phyloP scores from a whole-genome alignment of 2,888 invertebrate species.

The Drosophila leonis region DNA sequence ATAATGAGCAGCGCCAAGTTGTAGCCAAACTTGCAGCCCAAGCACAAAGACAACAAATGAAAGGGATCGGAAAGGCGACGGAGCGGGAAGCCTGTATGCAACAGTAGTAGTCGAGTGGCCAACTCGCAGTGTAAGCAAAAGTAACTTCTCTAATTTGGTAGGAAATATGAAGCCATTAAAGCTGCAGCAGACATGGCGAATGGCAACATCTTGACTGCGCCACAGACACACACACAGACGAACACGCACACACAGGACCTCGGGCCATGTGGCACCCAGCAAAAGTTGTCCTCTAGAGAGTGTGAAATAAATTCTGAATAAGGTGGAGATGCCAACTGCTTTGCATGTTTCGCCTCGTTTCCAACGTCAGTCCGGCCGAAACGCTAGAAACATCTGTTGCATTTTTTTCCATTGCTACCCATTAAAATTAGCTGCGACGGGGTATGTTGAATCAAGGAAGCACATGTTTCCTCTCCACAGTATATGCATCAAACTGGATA shows the following conservation, averaged over 20 bases:
- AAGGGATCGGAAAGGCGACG: slow-evolving; percentile 15
- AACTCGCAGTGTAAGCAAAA: slow-evolving; percentile 69
- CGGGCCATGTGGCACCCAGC: slow-evolving; percentile 65
- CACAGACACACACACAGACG: slow-evolving; percentile 41
- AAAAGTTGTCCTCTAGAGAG: slow-evolving; percentile 73
- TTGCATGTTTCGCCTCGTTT: slow-evolving; percentile 60
- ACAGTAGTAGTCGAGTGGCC: slow-evolving; percentile 37
- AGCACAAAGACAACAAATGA: slow-evolving; percentile 41
- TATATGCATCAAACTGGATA: too few species aligned
- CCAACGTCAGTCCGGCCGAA: slow-evolving; percentile 41
- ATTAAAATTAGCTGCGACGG: background rate
- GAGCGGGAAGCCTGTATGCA: background rate
- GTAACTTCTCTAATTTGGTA: slow-evolving; percentile 82
- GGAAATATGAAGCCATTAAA: slow-evolving; percentile 84
- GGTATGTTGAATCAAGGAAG: background rate
- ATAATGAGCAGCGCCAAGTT: slow-evolving; percentile 79
- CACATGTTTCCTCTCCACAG: background rate
- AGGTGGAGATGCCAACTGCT: slow-evolving; percentile 65
- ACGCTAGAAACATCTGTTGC: slow-evolving; percentile 74
- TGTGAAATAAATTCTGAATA: slow-evolving; percentile 83
- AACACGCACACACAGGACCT: slow-evolving; percentile 30
- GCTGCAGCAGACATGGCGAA: slow-evolving; percentile 69
- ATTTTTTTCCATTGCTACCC: slow-evolving; percentile 36
- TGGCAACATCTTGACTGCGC: slow-evolving; percentile 81
- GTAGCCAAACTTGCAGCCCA: slow-evolving; percentile 51